phyloP scores from a whole-genome alignment of 30 jellyfish, hydroid and myxozoan species.

The Hydractinia symbiolongicarpus region DNA sequence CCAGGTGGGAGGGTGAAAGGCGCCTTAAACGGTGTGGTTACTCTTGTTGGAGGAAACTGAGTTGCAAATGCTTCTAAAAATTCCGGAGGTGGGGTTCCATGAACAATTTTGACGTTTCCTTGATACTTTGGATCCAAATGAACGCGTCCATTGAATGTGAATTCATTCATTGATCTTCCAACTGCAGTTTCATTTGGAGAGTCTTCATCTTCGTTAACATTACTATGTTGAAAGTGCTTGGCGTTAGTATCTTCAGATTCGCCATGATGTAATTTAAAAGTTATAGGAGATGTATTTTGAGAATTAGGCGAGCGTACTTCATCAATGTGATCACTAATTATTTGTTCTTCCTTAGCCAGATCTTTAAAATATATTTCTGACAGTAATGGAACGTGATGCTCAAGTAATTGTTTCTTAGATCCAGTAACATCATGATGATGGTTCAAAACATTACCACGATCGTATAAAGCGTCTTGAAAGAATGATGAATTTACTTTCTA shows the following conservation, averaged over 20 bases:
- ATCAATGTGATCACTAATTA: not conserved
- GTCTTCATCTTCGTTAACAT: not conserved
- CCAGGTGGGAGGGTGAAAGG: not conserved
- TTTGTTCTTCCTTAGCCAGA: not conserved
- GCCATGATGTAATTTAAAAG: not conserved
- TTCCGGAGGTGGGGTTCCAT: slow-evolving; percentile 23
- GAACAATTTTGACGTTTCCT: slow-evolving; percentile 26
- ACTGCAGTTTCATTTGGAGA: not conserved
- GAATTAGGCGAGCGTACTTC: not conserved
- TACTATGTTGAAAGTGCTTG: not conserved
- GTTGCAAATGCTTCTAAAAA: slow-evolving; percentile 15
- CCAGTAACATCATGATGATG: not conserved
- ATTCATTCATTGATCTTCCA: slow-evolving; percentile 3
- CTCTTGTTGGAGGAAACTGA: not conserved
- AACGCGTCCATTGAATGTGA: not conserved
- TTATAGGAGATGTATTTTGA: not conserved
- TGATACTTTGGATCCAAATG: slow-evolving; percentile 1
- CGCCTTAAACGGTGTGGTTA: not conserved
- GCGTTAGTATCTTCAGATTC: not conserved
- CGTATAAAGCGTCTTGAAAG: slow-evolving; percentile 26
- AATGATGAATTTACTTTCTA: not conserved
- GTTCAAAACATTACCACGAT: slow-evolving; percentile 15
- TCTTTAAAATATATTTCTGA: no score
- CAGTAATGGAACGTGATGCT: not conserved
- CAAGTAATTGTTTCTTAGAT: not conserved